phyloP scores from a whole-genome alignment of 2,888 invertebrate genomes.

The Biston stratarius region DNA sequence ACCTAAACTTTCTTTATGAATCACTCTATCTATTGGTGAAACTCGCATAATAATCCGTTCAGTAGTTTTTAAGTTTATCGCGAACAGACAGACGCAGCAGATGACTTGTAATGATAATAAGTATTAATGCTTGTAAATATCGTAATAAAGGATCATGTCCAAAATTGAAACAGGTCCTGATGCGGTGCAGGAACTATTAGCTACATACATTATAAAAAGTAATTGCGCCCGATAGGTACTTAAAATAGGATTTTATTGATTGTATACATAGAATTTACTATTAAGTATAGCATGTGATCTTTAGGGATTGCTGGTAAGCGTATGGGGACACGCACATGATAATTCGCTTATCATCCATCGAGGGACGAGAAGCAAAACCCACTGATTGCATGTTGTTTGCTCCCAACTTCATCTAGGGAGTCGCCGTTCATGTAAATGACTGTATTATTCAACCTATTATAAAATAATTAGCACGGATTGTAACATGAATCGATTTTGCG shows the following conservation, averaged over 20 bases:
- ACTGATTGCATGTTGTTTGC: slow-evolving; percentile 50
- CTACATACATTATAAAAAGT: slow-evolving; percentile 68
- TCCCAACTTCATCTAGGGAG: slow-evolving; percentile 39
- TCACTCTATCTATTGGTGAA: too few species aligned
- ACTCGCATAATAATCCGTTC: too few species aligned
- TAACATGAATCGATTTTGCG: slow-evolving; percentile 33
- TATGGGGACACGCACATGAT: slow-evolving; percentile 68
- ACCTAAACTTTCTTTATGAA: too few species aligned
- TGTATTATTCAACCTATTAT: slow-evolving; percentile 43
- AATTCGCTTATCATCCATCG: slow-evolving; percentile 61
- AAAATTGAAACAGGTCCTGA: slow-evolving; percentile 65
- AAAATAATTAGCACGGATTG: slow-evolving; percentile 58
- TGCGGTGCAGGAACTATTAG: slow-evolving; percentile 57
- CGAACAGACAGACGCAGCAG: too few species aligned
- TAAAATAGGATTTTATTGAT: slow-evolving; percentile 81
- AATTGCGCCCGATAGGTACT: slow-evolving; percentile 65
- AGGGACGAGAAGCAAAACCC: slow-evolving; percentile 46
- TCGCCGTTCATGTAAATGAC: slow-evolving; percentile 36
- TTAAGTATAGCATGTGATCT: slow-evolving; percentile 72
- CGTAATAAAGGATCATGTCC: slow-evolving; percentile 47
- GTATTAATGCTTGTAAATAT: slow-evolving; percentile 2
- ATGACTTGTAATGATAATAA: too few species aligned
- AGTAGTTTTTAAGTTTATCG: too few species aligned
- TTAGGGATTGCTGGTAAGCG: slow-evolving; percentile 67
- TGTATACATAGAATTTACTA: slow-evolving; percentile 65